phyloP scores from a whole-genome alignment of 2,888 invertebrate species.

The Sminthurinus aureus region DNA sequence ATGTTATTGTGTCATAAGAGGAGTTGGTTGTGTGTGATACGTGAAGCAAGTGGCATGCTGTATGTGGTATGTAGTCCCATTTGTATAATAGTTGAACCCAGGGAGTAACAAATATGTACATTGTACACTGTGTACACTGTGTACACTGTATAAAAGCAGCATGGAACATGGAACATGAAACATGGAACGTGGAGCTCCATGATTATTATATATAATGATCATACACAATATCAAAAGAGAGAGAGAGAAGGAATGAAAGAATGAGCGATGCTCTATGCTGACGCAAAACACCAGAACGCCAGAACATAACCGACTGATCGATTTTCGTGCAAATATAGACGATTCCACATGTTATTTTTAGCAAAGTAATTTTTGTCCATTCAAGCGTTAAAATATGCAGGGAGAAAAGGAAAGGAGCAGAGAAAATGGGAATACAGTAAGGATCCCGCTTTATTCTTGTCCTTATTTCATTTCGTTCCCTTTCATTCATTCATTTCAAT shows the following conservation, averaged over 20 bases:
- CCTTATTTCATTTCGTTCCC: not conserved
- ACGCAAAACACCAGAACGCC: constrained; percentile 33
- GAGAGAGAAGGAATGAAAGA: not conserved
- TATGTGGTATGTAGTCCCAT: no score
- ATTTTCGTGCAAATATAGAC: constrained; percentile 31
- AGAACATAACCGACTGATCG: constrained; percentile 20
- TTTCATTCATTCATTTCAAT: not conserved
- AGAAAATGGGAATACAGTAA: not conserved
- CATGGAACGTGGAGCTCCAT: no score
- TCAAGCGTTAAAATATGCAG: constrained; percentile 41
- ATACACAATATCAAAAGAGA: not conserved
- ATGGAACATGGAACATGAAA: no score
- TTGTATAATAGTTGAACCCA: no score
- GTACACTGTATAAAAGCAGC: not conserved
- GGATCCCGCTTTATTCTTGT: not conserved
- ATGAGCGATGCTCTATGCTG: not conserved
- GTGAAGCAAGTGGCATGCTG: no score
- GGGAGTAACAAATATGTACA: no score
- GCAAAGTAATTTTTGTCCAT: constrained; percentile 48
- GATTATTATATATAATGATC: no score
- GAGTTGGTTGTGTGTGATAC: no score
- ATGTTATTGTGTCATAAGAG: no score
- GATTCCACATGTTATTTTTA: constrained; percentile 39
- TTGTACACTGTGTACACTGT: no score
- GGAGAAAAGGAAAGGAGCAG: not conserved